Evolutionary conservation across 2,888 invertebrate species (phyloP).

Genomic region (Polydrusus pterygomalis): DNA sequence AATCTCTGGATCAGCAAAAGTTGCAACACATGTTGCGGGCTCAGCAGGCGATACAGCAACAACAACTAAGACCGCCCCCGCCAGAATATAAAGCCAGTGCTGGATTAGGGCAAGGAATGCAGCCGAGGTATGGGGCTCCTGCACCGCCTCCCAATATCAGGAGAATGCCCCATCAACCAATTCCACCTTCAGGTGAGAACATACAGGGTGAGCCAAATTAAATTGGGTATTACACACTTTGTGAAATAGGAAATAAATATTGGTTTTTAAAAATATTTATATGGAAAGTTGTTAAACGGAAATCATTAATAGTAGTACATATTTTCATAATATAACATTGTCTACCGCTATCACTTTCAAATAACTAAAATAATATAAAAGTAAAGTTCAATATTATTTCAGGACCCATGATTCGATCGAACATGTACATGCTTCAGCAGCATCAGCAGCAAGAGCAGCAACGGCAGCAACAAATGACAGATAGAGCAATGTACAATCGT

Average conservation of each 20-base stretch:
- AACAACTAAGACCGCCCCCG: slow-evolving; percentile 81
- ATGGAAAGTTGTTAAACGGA: too few relatives aligned
- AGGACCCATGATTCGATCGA: slow-evolving; percentile 82
- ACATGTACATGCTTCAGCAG: slow-evolving; percentile 78
- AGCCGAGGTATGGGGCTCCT: slow-evolving; percentile 69
- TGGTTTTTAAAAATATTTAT: neutral
- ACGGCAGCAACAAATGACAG: slow-evolving; percentile 69
- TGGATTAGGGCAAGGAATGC: slow-evolving; percentile 71
- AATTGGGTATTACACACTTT: neutral
- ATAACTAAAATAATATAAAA: too few relatives aligned
- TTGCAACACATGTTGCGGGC: slow-evolving; percentile 76
- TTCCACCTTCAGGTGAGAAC: slow-evolving; percentile 79
- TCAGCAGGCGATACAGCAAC: slow-evolving; percentile 75
- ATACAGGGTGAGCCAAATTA: neutral
- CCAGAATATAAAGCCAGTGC: slow-evolving; percentile 88
- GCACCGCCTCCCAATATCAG: slow-evolving; percentile 76
- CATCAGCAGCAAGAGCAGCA: slow-evolving; percentile 75
- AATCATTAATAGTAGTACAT: too few relatives aligned
- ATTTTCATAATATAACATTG: too few relatives aligned
- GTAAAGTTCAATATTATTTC: slow-evolving; percentile 6
- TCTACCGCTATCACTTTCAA: too few relatives aligned
- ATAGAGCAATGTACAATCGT: slow-evolving; percentile 72
- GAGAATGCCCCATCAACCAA: slow-evolving; percentile 81
- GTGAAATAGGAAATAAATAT: neutral
- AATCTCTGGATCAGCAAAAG: slow-evolving; percentile 69